phyloP scores from a whole-genome alignment of 2,797 vertebrate genomes.

The Anniella stebbinsi region DNA sequence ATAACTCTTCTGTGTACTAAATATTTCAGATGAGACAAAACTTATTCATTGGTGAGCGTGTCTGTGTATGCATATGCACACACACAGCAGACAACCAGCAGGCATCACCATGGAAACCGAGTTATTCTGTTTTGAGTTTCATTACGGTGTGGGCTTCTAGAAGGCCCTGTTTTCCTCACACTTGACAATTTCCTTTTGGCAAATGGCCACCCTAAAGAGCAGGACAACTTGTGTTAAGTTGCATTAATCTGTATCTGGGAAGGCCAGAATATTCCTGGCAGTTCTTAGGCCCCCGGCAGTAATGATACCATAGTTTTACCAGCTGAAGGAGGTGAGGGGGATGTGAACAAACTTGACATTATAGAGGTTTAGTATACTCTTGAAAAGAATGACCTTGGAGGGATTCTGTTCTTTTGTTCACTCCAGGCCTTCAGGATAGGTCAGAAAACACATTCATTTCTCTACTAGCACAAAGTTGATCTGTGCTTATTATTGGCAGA shows the following conservation, averaged over 20 bases:
- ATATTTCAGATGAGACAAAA: neutral
- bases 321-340: neutral
- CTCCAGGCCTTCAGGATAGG: neutral
- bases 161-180: neutral
- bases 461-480: neutral
- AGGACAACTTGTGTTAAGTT: neutral
- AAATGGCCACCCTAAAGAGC: neutral
- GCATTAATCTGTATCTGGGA: neutral
- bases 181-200: neutral
- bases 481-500: neutral
- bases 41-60: accelerated
- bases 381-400: conserved; percentile 1
- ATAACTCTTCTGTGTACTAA: accelerated
- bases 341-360: neutral
- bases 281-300: accelerated
- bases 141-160: neutral
- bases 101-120: neutral
- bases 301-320: neutral
- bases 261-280: neutral
- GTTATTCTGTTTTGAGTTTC: neutral
- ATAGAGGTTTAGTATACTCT: neutral
- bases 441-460: neutral
- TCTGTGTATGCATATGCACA: neutral
- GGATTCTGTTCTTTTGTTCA: neutral
- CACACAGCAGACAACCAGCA: accelerated